Base-by-base conservation (phyloP, 2,888 invertebrate genomes). In the Ellobium chinense region DNA sequence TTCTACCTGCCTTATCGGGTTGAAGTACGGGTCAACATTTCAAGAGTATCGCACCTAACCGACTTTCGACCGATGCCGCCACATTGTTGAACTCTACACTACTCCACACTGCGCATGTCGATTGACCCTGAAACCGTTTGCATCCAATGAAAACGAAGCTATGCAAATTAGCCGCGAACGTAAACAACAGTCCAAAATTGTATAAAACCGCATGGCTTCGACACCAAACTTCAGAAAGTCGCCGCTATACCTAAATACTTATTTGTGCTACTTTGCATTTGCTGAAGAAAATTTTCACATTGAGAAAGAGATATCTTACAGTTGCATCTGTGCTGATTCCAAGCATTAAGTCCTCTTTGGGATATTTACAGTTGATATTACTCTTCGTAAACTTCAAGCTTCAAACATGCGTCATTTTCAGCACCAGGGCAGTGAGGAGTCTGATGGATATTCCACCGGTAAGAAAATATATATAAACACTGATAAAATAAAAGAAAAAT, bases 391-490 rank as follows among this genome's bases (percentile, higher is more conserved):
- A n/a, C n/a, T n/a, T n/a, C n/a, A n/a, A n/a, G n/a, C n/a, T n/a
- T n/a, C n/a, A n/a, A 46, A 65, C 29, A 83, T 81, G 83, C 81
- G 81, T 65, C 62, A 56, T 31, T 27, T 62, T 2, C 65, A 78
- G 36, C 75, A 68, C 54, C 77, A 74, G 0, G 37, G 75, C 36
- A 56, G 31, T 21, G 85, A 83, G 34, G 80, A 81, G 5, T 73
- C 74, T 60, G 87, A 87, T 72, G 87, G 85, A 37, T 87, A 87
- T 65, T 84, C 83, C 29, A 82, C 85, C 29, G 87, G 86, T 87
- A 81, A 36, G 80, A 82, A 18, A 29, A 21, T 56, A 0, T 21
- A 31, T 29, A 9, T 12, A 34, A 46, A 46, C 46, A 46, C 7
- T 46, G 18, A 46, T 7, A 46, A 46, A 46, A 46, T 18, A 46